Evolutionary conservation across 2,888 invertebrate genomes (phyloP), one percentile per base, ranked within the genome.

Genomic region (Pseudolycoriella hygida): DNA sequence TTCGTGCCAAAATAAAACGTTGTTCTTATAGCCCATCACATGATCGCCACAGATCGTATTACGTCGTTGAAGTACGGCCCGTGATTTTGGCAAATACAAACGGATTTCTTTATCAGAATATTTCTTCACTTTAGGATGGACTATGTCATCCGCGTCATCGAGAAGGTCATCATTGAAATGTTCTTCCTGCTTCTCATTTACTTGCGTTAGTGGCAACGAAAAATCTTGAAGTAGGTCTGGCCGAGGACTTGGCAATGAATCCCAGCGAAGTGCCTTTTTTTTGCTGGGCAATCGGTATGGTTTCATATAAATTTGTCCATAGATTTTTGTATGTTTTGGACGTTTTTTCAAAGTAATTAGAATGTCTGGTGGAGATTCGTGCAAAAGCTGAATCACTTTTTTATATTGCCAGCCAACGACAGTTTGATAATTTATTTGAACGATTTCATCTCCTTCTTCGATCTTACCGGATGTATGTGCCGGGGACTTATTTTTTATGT

Each of bases 401-500:
- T 81, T 80, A 46, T 79, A 71, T 55, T 81, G 80, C 87, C 88
- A 89, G 2, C 86, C 87, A 49, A 87, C 76, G 1, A 77, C 75
- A 1, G 77, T 77, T 58, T 77, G 77, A 58, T 78, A 78, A 60
- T 77, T 77, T 19, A 77, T 87, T 72, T 92, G 89, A 38, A 96
- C 83, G 54, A 97, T 87, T 70, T 97, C 96, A 67, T 97, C 96
- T 0, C 94, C 96, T 54, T 85, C 83, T 65, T 92, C 92, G 57
- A 97, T 82, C 67, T 87, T 88, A 2, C 86, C 86, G 53, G 87
- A 86, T 31, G 84, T 78, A 67, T 93, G 90, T 37, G 94, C 92
- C 2, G 92, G 89, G 43, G 90, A 89, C 56, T 89, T 83, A 64
- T 83, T 82, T 60, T 89, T 87, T 45, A 94, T 83, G 59, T 86